These are phyloP conservation scores for Pipra filicauda DNA, from an alignment of 2,113 vertebrate genomes.

Conservation along the genomic window DNA sequence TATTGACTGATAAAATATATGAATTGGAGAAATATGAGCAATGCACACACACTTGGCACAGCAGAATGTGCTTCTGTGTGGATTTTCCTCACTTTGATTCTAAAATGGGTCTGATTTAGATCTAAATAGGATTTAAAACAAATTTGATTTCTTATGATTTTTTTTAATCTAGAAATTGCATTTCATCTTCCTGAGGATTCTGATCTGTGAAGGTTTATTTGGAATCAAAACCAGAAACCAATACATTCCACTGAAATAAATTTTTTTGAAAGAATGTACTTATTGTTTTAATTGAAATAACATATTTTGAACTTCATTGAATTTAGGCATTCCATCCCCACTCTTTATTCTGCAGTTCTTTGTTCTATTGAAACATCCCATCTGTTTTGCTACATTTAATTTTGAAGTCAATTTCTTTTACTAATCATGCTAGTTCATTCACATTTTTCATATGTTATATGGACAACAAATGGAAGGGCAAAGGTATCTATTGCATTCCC, in stretches of 20 bases:
- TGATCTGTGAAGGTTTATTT: neutral
- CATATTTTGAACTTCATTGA: neutral
- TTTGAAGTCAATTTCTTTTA: neutral
- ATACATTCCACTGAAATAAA: neutral
- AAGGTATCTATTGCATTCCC: neutral
- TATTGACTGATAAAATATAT: neutral
- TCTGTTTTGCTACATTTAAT: neutral
- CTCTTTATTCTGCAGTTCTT: neutral
- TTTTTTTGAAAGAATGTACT: neutral
- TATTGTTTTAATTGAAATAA: neutral
- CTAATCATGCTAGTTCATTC: neutral
- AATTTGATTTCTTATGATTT: neutral
- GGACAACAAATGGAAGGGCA: neutral
- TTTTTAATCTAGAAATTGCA: neutral
- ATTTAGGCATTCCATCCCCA: neutral
- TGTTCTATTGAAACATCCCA: neutral
- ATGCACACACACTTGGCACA: neutral
- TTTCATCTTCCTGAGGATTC: neutral
- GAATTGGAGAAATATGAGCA: neutral
- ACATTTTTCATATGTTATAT: neutral
- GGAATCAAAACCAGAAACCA: neutral
- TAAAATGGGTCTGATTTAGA: neutral
- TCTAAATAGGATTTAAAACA: neutral
- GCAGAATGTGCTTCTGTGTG: neutral
- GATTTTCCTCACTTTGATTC: neutral